Percentiles rank a stretch among this genome's conserved stretches.
Conservation (phyloP, 2,113 vertebrate genomes). For the Phoxinus phoxinus region DNA sequence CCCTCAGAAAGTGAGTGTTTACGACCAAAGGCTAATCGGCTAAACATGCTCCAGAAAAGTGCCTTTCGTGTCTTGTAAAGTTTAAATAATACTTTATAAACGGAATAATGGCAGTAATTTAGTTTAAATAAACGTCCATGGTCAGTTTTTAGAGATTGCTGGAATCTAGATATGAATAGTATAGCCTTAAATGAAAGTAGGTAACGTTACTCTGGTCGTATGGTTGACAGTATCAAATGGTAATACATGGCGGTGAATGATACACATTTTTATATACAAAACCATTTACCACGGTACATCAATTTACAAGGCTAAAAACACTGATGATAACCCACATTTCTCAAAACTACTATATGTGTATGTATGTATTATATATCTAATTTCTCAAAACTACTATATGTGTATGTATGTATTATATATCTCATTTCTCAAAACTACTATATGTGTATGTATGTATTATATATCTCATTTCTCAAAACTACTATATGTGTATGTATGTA, state of each 20-base stretch:
- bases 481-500: no score
- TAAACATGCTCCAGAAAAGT: neutral
- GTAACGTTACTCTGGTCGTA: neutral
- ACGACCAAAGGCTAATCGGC: neutral
- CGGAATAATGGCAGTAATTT: neutral
- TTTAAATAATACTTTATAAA: neutral
- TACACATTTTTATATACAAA: no score
- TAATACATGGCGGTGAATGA: neutral
- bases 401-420: no score
- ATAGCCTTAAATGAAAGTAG: neutral
- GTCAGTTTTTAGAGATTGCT: neutral
- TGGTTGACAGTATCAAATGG: neutral
- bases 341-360: no score
- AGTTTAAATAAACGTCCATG: neutral
- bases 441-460: no score
- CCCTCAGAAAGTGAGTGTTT: constrained; percentile 40
- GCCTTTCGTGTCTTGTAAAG: neutral
- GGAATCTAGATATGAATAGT: neutral
- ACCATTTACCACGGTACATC: no score
- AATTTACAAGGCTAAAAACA: neutral
- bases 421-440: no score
- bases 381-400: no score
- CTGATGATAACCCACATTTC: no score
- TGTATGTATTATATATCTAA: no score
- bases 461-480: no score